These are phyloP conservation scores for Drosophila nr. perissopoda DNA, from an alignment of 2,888 invertebrate genomes.

Conservation along the genomic window DNA sequence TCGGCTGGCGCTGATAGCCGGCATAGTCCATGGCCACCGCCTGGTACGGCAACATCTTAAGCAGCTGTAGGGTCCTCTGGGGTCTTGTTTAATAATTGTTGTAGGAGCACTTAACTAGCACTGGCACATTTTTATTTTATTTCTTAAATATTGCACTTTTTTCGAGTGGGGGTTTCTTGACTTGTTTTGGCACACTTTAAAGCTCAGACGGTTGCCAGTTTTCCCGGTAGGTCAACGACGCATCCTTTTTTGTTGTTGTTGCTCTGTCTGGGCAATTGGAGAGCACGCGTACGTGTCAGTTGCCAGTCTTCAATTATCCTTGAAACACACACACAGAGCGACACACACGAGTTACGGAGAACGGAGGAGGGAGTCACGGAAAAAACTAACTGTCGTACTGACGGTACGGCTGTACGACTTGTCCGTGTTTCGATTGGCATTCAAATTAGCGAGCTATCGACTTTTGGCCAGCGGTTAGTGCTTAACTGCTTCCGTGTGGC, in stretches of 20 bases:
- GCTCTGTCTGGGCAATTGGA: constrained; percentile 51
- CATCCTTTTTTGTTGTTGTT: constrained; percentile 49
- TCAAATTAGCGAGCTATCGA: constrained; percentile 76
- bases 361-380: constrained; percentile 35
- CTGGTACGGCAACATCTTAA: constrained; percentile 92
- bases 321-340: constrained; percentile 34
- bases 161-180: constrained; percentile 2
- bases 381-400: constrained; percentile 47
- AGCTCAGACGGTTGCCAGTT: background rate
- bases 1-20: constrained; percentile 88
- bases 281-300: constrained; percentile 74
- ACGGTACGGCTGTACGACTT: constrained; percentile 8
- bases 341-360: constrained; percentile 11
- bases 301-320: constrained; percentile 73
- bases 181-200: constrained; percentile 56
- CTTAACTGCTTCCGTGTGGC: constrained; percentile 27
- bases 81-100: constrained; percentile 20
- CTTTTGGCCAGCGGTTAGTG: constrained; percentile 65
- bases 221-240: constrained; percentile 59
- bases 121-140: constrained; percentile 52
- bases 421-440: constrained; percentile 67
- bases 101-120: constrained; percentile 33
- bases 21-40: constrained; percentile 95
- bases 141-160: constrained; percentile 34
- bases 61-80: background rate